Base-by-base conservation (phyloP, 2,797 vertebrate species). In the Dallia pectoralis region DNA sequence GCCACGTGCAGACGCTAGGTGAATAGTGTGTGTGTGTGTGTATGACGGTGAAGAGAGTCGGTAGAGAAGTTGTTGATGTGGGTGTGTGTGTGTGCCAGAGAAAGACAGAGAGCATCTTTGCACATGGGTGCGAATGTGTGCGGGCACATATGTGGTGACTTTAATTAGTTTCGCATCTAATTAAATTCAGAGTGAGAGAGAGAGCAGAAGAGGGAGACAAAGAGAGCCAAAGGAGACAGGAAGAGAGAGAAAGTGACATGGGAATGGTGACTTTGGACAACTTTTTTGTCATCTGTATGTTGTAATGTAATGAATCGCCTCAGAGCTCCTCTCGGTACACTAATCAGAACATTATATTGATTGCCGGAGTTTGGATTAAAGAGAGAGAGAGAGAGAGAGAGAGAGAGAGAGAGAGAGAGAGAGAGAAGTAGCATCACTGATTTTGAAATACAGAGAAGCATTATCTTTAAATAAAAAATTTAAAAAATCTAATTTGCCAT, bases 241-340 rank as follows among this genome's bases (percentile, higher is more conserved):
- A 79, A 83, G 79, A 83, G 79, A 68, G 77, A 75, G 40, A 44
- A 44, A 44, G 40, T 11, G 40, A 44, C 40, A 44, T 81, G 61
- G 79, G 78, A 70, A 63, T 76, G 79, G 74, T 83, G 78, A 81
- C 84, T 84, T 73, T 76, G 72, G 71, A 84, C 88, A 89, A 88
- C 80, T 91, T 88, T 85, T 89, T 71, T 71, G 77, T 81, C 78
- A 83, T 84, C 69, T 83, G 19, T 44, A 62, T 3, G 73, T 80
- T 82, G 72, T 84, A 81, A 85, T 86, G 80, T 48, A 15, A 53
- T 3, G 18, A 74, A 76, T 82, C 77, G 75, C 72, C 74, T 77
- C 82, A 80, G 67, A 80, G 81, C 89, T 85, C 84, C 79, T 25
- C 47, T 65, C 27, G 4, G 44, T 49, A 64, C 59, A 49, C 71